Percentiles rank a stretch among this genome's conserved stretches.
Conservation (phyloP, 2,113 vertebrate species). For the Pangasianodon hypophthalmus region DNA sequence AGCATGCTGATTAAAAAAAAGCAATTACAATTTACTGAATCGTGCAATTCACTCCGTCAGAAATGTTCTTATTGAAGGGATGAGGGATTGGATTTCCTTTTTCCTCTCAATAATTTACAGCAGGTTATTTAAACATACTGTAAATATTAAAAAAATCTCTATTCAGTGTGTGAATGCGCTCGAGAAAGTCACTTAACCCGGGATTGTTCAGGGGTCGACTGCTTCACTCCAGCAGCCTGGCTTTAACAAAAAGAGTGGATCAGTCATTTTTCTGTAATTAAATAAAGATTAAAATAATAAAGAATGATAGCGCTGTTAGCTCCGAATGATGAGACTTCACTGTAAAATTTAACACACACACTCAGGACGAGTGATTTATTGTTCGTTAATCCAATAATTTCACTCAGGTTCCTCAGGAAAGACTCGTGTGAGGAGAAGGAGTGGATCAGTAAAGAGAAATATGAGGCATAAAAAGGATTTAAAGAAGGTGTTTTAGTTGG, state of each 20-base stretch:
- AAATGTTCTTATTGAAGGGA: neutral
- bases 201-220: neutral
- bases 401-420: neutral
- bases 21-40: neutral
- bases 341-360: constrained; percentile 2
- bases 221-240: neutral
- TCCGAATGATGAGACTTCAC: constrained; percentile 8
- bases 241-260: neutral
- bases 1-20: neutral
- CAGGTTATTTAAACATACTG: neutral
- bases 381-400: neutral
- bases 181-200: neutral
- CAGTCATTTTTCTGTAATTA: constrained; percentile 7
- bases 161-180: neutral
- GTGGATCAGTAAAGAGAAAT: neutral
- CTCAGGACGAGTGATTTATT: neutral
- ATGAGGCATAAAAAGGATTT: constrained; percentile 10
- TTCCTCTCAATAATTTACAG: neutral
- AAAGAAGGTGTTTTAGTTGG: neutral
- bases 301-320: neutral
- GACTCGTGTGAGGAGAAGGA: neutral
- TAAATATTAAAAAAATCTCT: neutral
- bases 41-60: neutral
- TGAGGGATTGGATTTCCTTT: neutral
- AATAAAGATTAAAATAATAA: constrained; percentile 5